Evolutionary conservation across 1,140 invertebrate species (phyloP).

Genomic region (Drosophila persimilis): DNA sequence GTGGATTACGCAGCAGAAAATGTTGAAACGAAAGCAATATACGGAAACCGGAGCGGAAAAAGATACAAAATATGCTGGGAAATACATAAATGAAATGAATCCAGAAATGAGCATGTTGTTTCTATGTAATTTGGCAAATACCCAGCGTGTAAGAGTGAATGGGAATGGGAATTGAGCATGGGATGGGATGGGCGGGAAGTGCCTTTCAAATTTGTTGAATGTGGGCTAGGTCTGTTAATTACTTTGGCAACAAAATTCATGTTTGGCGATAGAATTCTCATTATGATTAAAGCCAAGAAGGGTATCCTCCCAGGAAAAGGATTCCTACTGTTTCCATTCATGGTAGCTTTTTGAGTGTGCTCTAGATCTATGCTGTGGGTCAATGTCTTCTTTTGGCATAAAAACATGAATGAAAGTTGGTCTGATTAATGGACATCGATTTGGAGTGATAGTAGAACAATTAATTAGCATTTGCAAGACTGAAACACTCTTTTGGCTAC

Average conservation of each 20-base stretch:
- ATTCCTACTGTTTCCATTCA: neutral
- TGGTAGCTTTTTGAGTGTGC: neutral
- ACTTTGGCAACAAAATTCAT: constrained; percentile 13
- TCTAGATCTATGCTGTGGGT: constrained; percentile 14
- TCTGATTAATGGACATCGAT: constrained; percentile 54
- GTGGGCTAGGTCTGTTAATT: constrained; percentile 28
- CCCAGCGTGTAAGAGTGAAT: constrained; percentile 29
- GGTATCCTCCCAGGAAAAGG: too few relatives aligned
- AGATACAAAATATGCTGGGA: constrained; percentile 58
- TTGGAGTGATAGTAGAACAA: constrained; percentile 57
- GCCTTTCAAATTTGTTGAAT: constrained; percentile 59
- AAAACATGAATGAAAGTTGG: constrained; percentile 43
- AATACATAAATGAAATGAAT: constrained; percentile 29
- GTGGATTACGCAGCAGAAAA: constrained; percentile 72
- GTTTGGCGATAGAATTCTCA: neutral
- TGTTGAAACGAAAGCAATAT: neutral
- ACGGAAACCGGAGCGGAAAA: constrained; percentile 63
- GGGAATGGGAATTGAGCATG: constrained; percentile 49
- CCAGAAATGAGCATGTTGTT: constrained; percentile 65
- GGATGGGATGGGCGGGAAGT: constrained; percentile 13
- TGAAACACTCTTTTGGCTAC: constrained; percentile 61
- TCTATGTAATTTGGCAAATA: constrained; percentile 62
- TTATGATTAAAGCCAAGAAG: neutral
- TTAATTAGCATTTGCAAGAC: constrained; percentile 72
- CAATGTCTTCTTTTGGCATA: constrained; percentile 21